Evolutionary conservation across 1,140 invertebrate species (phyloP), one percentile per base, ranked within the genome.

Genomic region (Hormaphis cornu): DNA sequence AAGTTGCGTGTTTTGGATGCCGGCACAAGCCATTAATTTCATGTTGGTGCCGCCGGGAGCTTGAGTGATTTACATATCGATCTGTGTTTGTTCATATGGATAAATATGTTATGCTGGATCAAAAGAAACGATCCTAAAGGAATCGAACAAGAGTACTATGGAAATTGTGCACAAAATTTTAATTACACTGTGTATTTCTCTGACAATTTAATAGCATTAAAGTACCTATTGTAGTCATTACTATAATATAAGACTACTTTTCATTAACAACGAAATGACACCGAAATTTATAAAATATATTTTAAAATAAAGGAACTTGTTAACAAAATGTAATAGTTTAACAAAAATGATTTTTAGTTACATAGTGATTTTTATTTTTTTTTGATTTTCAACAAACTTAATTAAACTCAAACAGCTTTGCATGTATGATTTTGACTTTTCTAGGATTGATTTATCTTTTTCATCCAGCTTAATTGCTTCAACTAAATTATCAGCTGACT

Each of bases 1-100:
- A 76, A 76, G 74, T 53, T 81, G 79, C 69, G 72, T 77, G 26
- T 83, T 82, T 72, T 83, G 82, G 82, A 69, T 82, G 6, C 81
- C 81, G 22, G 80, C 77, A n/a, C 80, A 82, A 73, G 76, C 77
- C 0, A 73, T 81, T 70, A 83, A 82, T 74, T 83, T 82, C 74
- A 70, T 78, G 33, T 74, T 80, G 35, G 74, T 83, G 14, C 80
- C 81, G 8, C 79, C 81, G 9, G 73, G 76, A 53, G 78, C 76
- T 18, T 72, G 82, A 71, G 82, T 84, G 61, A 80, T 82, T 33
- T 84, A 80, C 74, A 82, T 84, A 66, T 80, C 79, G 44, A 72
- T 75, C 3, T 81, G 80, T 66, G 81, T 63, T 79, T 79, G 10
- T 79, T 83, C 61, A 69, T 80, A 16, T 82, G 81, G 81, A 77